These are phyloP conservation scores for Proisotoma minuta DNA, from an alignment of 2,888 invertebrate genomes.

Conservation along the genomic window DNA sequence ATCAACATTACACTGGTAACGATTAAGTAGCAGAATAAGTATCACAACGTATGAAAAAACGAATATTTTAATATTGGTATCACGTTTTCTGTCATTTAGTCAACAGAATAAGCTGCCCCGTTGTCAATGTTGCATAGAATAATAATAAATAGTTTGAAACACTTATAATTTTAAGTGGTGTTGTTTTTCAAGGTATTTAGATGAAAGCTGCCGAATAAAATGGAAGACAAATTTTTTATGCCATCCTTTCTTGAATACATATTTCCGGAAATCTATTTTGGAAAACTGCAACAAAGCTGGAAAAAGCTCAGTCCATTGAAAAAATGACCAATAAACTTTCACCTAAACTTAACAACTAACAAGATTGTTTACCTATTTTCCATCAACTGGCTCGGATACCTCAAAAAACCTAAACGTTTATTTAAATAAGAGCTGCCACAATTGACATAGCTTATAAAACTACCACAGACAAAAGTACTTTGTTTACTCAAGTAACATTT, in stretches of 20 bases:
- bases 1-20: constrained; percentile 5
- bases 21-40: neutral
- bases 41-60: constrained; percentile 17
- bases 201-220: too few relatives aligned
- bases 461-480: neutral
- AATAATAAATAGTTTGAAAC: too few relatives aligned
- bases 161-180: too few relatives aligned
- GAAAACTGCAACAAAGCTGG: too few relatives aligned
- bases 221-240: too few relatives aligned
- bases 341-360: neutral
- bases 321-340: neutral
- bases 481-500: neutral
- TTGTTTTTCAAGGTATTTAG: too few relatives aligned
- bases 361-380: neutral
- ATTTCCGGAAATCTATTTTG: too few relatives aligned
- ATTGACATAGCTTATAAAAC: neutral
- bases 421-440: neutral
- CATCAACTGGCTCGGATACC: neutral
- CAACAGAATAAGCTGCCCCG: constrained; percentile 2
- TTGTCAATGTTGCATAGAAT: too few relatives aligned
- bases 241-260: too few relatives aligned
- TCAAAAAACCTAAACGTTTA: neutral
- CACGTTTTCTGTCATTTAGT: neutral
- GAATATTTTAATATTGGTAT: constrained; percentile 11
- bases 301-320: neutral